Evolutionary conservation across 2,888 invertebrate species (phyloP).

Genomic region (Euplagia quadripunctaria): DNA sequence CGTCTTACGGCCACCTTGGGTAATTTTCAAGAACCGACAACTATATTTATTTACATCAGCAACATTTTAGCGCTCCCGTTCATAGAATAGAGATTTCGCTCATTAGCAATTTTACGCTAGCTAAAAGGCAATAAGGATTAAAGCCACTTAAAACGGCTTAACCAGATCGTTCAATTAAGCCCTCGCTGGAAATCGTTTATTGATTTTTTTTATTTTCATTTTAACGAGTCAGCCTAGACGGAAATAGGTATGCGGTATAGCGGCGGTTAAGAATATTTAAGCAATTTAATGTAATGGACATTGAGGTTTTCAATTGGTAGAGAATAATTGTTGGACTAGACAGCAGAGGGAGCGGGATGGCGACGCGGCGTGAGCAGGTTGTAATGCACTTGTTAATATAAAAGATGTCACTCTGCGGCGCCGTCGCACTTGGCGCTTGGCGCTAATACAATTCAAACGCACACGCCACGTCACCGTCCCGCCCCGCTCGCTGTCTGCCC

Average conservation of each 20-base stretch:
- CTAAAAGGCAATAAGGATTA: constrained; percentile 64
- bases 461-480: no score
- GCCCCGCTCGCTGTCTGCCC: no score
- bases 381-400: no score
- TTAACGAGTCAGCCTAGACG: not conserved
- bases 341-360: not conserved
- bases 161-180: constrained; percentile 60
- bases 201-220: constrained; percentile 49
- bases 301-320: not conserved
- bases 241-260: constrained; percentile 3
- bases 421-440: no score
- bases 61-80: constrained; percentile 52
- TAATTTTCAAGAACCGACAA: not conserved
- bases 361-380: no score
- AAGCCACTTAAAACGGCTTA: constrained; percentile 54
- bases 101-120: constrained; percentile 69
- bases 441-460: no score
- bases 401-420: no score
- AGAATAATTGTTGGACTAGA: not conserved
- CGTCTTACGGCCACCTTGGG: no score
- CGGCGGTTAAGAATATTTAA: constrained; percentile 10
- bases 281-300: constrained; percentile 4
- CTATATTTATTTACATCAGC: constrained; percentile 13
- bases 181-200: constrained; percentile 40
- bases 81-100: constrained; percentile 62